Base-by-base conservation (phyloP, 2,113 vertebrate genomes). In the Grus americana region DNA sequence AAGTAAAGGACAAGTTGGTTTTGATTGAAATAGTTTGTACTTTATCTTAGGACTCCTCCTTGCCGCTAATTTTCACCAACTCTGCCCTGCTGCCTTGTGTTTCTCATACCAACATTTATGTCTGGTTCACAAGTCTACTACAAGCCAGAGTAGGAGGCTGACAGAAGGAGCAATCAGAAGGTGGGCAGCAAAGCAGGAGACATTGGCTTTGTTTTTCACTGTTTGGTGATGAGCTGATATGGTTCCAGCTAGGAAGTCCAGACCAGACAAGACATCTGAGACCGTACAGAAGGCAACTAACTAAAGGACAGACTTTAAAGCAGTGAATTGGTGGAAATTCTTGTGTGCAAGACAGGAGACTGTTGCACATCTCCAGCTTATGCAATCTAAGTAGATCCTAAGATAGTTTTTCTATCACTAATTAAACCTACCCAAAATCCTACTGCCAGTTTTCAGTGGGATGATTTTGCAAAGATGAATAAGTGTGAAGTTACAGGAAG, bases 401-500 rank as follows among this genome's bases (percentile, higher is more conserved):
- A 61, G 30, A 74, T 52, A 72, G 23, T 22, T 84, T 92, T 81
- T 81, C 79, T 59, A 46, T 44, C 88, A 74, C 58, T 76, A 67
- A 79, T 94, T 92, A 79, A 89, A 96, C 75, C 62, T 85, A 62
- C 42, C 66, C 61, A 29, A 79, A 86, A 59, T 87, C 87, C 73
- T 80, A 13, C 80, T 75, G 61, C 21, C 91, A 85, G 57, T 79
- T 95, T 97, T 82, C 83, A 81, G 91, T 91, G 88, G 86, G 88
- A 67, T 94, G 95, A 59, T 88, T 95, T 52, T 84, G 76, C 34
- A 58, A 91, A 84, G 89, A 92, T 89, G 83, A 95, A 46, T 92
- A 94, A 95, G 86, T 87, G 96, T 92, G 91, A 97, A 95, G 73
- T 44, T 82, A 86, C 75, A 93, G 92, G 93, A 95, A 96, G 91